Base-by-base conservation (phyloP, 2,113 vertebrate species). In the Hemibates koningsi region DNA sequence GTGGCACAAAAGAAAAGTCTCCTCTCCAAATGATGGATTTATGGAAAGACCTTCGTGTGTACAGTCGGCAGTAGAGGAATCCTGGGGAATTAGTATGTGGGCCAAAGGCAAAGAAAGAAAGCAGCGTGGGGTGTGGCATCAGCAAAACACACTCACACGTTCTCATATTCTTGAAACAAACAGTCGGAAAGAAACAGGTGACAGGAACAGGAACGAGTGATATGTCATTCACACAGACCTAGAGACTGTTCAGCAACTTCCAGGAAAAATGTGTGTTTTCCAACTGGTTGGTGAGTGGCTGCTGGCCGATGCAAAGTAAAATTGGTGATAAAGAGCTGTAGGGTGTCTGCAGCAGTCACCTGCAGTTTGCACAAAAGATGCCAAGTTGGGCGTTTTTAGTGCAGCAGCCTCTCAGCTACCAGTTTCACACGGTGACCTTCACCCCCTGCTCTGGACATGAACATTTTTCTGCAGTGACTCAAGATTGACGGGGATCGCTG, bases 11-110 rank as follows among this genome's bases (percentile, higher is more conserved):
- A 78, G 91, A 61, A 48, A 76, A 29, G 85, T 89, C 84, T 54
- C 79, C 34, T 86, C 36, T 10, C 29, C 36, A 43, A 68, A 81
- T 86, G 91, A 94, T 83, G 84, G 91, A 94, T 94, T 92, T 66
- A 80, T 57, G 82, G 19, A 78, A 43, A 86, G 21, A 24, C 43
- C 7, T 54, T 76, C 17, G 9, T 86, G 87, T 88, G 48, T 79
- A 63, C 56, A 50, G 53, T 45, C 53, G 38, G 24, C 21, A 54
- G 48, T 21, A 3, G 21, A 88, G 54, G 80, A n/a, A 9, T 85
- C 80, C 76, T 68, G 21, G 43, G 82, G 83, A 54, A 76, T 80
- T 16, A 86, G 79, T 63, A 32, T 27, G 71, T 10, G 86, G 53
- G 61, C 82, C 48, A 79, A 50, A 84, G 56, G 68, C 82, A 81